Evolutionary conservation across 2,888 invertebrate species (phyloP).

Genomic region (Thymelicus lineola): DNA sequence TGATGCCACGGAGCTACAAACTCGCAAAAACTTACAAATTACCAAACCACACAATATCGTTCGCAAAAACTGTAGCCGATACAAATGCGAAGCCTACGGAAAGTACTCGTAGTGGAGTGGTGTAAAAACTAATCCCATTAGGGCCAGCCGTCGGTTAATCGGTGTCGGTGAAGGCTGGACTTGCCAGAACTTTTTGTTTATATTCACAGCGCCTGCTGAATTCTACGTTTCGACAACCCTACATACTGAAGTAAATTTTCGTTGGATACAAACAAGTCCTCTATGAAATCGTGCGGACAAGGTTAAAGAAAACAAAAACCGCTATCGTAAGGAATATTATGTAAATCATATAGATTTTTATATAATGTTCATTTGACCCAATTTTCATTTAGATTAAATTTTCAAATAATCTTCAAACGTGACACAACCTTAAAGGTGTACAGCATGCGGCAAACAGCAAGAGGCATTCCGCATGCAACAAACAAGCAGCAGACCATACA

Average conservation of each 20-base stretch:
- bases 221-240: background rate
- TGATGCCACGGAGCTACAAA: background rate
- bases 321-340: too few relatives aligned
- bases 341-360: too few relatives aligned
- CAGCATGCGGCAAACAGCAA: too few relatives aligned
- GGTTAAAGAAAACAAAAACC: too few relatives aligned
- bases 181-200: background rate
- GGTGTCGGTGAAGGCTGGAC: background rate
- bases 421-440: too few relatives aligned
- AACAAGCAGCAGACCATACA: too few relatives aligned
- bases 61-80: background rate
- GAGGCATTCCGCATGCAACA: too few relatives aligned
- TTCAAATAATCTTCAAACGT: too few relatives aligned
- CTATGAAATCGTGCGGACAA: too few relatives aligned
- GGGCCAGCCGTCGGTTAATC: conserved; percentile 4
- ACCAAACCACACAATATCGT: background rate
- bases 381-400: too few relatives aligned
- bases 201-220: background rate
- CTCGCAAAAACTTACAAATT: background rate
- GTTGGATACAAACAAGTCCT: too few relatives aligned
- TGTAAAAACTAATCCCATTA: conserved; percentile 16
- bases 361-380: too few relatives aligned
- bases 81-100: background rate
- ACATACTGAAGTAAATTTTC: background rate
- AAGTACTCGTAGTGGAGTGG: background rate